Base-by-base conservation (phyloP, 1,140 invertebrate genomes). In the Drosophila busckii region DNA sequence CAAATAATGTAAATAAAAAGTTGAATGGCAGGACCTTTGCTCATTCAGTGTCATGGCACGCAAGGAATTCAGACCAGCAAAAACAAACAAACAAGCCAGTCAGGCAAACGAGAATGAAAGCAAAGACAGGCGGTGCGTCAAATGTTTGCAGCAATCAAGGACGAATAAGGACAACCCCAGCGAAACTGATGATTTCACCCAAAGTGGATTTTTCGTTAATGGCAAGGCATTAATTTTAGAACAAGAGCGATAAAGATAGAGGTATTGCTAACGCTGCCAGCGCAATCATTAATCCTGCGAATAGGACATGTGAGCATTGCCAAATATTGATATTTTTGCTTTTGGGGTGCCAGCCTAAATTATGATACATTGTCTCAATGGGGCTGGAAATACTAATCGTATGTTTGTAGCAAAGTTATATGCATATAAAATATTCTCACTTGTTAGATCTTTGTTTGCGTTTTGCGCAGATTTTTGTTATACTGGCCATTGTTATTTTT, bases 171-270 rank as follows among this genome's bases (percentile, higher is more conserved):
- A 68, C 52, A 44, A 22, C n/a, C 13, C 28, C 40, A 32, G 9
- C n/a, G 41, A 15, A 40, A 29, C 23, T 35, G 25, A 41, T 46
- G 52, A 8, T 28, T 48, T 12, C 44, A 45, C 41, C n/a, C 48
- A 82, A 75, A 82, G 53, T 59, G 65, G 48, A 82, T 62, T 70
- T 52, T 76, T 52, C 66, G 76, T 70, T 70, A 82, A 82, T 82
- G 49, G 65, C 38, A 42, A n/a, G 55, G 55, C 76, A 75, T 82
- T 82, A 75, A 82, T 82, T 82, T 82, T 53, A 37, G 60, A 17
- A 34, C 34, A 48, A 49, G 55, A 64, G 53, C 32, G 31, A 32
- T 49, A 34, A 22, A 23, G 38, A 28, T 49, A 38, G 23, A 38
- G 25, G n/a, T 20, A 8, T 13, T 19, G 7, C 22, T 12, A 5